A percentile compares a stretch with the other conserved stretches of the same genome.
These are phyloP conservation scores for Galerucella pusilla DNA, from an alignment of 2,888 invertebrate genomes.

Conservation along the genomic window DNA sequence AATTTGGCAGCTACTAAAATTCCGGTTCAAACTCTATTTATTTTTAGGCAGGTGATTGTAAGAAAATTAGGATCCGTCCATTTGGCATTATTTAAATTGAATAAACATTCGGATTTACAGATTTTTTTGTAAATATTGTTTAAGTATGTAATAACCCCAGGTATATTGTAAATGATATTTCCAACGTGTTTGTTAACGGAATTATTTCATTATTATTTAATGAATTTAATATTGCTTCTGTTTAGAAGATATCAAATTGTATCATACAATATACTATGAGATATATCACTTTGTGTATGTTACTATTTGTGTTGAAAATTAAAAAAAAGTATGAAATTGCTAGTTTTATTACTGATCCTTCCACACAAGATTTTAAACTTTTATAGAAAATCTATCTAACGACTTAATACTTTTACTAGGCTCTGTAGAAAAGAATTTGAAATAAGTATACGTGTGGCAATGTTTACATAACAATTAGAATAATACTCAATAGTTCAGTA, in stretches of 20 bases:
- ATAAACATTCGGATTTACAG: slow-evolving; percentile 30
- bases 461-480: too few relatives aligned
- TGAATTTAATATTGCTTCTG: slow-evolving; percentile 8
- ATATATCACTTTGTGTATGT: slow-evolving; percentile 54
- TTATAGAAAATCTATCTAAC: not conserved
- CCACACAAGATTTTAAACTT: not conserved
- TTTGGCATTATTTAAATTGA: slow-evolving; percentile 48
- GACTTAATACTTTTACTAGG: too few relatives aligned
- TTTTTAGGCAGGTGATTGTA: slow-evolving; percentile 15
- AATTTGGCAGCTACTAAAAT: not conserved
- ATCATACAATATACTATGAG: slow-evolving; percentile 43
- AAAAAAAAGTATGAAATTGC: slow-evolving; percentile 30
- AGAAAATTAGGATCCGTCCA: slow-evolving; percentile 62
- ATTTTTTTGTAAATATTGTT: slow-evolving; percentile 39
- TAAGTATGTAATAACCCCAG: slow-evolving; percentile 21
- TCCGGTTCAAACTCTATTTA: not conserved
- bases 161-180: slow-evolving; percentile 33
- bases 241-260: slow-evolving; percentile 42
- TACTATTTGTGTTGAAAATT: slow-evolving; percentile 56
- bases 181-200: slow-evolving; percentile 23
- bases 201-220: slow-evolving; percentile 36
- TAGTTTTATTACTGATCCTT: slow-evolving; percentile 24
- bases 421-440: too few relatives aligned
- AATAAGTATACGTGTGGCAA: too few relatives aligned
- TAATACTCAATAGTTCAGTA: too few relatives aligned